Conservation (phyloP, 2,797 vertebrate genomes). For the Phalanger gymnotis region DNA sequence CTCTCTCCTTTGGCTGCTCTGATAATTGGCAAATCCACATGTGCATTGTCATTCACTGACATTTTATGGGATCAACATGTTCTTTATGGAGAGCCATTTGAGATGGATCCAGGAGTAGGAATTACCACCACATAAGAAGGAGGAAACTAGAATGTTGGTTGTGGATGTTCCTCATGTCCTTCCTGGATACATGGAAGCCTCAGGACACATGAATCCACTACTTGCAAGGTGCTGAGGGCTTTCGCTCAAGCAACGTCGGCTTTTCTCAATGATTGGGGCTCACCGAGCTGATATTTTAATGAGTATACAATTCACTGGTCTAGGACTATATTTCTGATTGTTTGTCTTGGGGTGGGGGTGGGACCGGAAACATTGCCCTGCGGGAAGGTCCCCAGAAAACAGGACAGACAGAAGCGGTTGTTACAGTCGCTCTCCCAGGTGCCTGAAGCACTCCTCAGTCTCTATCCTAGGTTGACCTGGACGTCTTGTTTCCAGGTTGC, state of each 20-base stretch:
- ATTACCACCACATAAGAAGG: conserved; percentile 67
- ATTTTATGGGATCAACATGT: conserved; percentile 76
- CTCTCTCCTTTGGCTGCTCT: conserved; percentile 21
- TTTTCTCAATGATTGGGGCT: not conserved
- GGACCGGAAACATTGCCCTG: too few species aligned
- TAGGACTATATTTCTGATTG: not conserved
- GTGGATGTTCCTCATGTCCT: not conserved
- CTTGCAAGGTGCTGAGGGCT: not conserved
- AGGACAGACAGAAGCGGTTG: not conserved
- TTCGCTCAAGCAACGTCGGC: not conserved
- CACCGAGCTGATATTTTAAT: not conserved
- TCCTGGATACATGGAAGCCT: not conserved
- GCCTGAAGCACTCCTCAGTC: not conserved
- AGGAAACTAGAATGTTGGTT: not conserved
- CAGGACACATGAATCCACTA: not conserved
- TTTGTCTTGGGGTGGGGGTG: not conserved
- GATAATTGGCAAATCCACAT: conserved; percentile 61
- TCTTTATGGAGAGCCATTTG: conserved; percentile 68
- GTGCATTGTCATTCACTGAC: conserved; percentile 73
- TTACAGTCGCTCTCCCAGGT: not conserved
- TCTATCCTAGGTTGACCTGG: not conserved
- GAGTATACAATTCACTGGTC: not conserved
- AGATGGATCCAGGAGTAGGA: conserved; percentile 67
- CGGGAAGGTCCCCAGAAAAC: not conserved
- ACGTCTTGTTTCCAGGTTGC: not conserved